Base-by-base conservation (phyloP, 2,113 vertebrate species). In the Eudyptes chrysolophus region DNA sequence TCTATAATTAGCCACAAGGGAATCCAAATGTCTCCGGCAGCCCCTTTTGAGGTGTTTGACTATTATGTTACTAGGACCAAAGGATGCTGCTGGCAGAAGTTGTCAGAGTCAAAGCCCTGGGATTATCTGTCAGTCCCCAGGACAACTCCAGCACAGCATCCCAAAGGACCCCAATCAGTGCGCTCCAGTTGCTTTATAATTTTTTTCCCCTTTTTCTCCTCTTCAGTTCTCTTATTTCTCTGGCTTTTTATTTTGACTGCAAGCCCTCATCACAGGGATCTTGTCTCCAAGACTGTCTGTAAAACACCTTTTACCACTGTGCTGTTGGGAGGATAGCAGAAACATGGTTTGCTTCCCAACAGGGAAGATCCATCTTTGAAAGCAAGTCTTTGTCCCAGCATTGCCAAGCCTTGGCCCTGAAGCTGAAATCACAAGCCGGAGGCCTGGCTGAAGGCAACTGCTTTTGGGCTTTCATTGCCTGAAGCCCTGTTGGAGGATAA, bases 41-140 rank as follows among this genome's bases (percentile, higher is more conserved):
- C 38, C 30, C 32, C 54, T 93, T 86, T 80, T 58, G 84, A 91
- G 80, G 94, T 90, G 75, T 69, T 92, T 72, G 65, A 72, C 82
- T 77, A 19, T 83, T 78, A 62, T 34, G 29, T 85, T 96, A 40
- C 68, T 70, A 17, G 1, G 26, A 85, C 71, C 16, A 62, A 93
- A 92, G 71, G 95, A 93, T 84, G 58, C 42, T 90, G 79, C 68
- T 96, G 90, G 92, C 88, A 80, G 27, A 96, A 68, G 52, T 17
- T 84, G 58, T 30, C 6, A 1, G 77, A 76, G 60, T 51, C 54
- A 48, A 85, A 96, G 57, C 36, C 44, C 40, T 72, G 52, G 74
- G 40, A 95, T 89, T 76, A 87, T 91, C 49, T 92, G 61, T 72
- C 25, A 64, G 52, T 84, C 69, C 72, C 25, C 49, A 91, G 72